Percentiles rank a stretch among this genome's conserved stretches.
These are phyloP conservation scores for Patagioenas fasciata DNA, from an alignment of 2,113 vertebrate species.

Conservation along the genomic window DNA sequence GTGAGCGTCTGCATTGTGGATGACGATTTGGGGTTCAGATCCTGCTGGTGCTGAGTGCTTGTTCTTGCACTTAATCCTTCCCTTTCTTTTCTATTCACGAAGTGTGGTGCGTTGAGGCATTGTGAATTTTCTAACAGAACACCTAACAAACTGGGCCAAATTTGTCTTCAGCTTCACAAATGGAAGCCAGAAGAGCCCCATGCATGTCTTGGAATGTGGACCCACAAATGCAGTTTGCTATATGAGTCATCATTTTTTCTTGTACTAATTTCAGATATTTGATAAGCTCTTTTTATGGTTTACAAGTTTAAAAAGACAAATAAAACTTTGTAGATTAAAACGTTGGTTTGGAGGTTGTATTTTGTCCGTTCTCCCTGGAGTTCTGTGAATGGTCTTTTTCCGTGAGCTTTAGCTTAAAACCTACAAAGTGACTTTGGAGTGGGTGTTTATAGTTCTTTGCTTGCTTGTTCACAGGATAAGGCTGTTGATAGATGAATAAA, in stretches of 20 bases:
- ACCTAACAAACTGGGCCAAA: conserved; percentile 25
- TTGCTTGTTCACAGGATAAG: conserved; percentile 54
- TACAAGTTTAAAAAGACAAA: conserved; percentile 64
- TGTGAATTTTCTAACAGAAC: neutral
- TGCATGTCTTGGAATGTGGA: conserved; percentile 36
- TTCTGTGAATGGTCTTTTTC: conserved; percentile 28
- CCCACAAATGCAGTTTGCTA: conserved; percentile 45
- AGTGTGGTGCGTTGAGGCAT: neutral
- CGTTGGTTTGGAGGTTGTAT: conserved; percentile 22
- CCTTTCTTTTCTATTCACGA: neutral
- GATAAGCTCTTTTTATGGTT: conserved; percentile 68
- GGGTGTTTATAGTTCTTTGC: conserved; percentile 62
- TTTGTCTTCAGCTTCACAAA: conserved; percentile 22
- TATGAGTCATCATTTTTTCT: conserved; percentile 32
- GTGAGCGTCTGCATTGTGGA: neutral
- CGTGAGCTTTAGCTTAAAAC: conserved; percentile 16
- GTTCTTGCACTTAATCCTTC: neutral
- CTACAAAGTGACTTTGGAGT: conserved; percentile 53
- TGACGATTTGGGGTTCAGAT: neutral
- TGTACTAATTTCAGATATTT: conserved; percentile 67
- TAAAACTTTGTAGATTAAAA: conserved; percentile 69
- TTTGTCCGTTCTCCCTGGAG: conserved; percentile 39
- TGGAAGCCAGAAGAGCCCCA: conserved; percentile 1
- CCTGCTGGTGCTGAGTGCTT: conserved; percentile 12
- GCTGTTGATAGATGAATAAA: conserved; percentile 68